A percentile compares a stretch with the other conserved stretches of the same genome.
These are phyloP conservation scores for Dicroscelio sp. DNA, from an alignment of 2,888 invertebrate genomes.

Conservation along the genomic window DNA sequence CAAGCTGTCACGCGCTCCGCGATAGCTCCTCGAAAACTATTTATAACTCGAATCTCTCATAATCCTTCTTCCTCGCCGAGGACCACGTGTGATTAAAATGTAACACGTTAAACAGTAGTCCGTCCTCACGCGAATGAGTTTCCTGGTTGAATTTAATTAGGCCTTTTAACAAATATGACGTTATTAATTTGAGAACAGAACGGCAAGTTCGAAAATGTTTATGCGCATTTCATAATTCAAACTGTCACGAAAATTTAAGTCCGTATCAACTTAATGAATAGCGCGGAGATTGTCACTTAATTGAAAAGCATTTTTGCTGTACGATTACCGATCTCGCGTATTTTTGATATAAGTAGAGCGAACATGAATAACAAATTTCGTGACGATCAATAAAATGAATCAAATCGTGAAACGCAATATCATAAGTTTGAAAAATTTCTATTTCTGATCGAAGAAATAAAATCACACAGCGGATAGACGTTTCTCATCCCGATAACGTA, in stretches of 20 bases:
- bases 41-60: conserved; percentile 18
- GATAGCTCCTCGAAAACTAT: conserved; percentile 41
- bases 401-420: too few species aligned
- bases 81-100: conserved; percentile 14
- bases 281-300: too few species aligned
- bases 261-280: too few species aligned
- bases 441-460: conserved; percentile 23
- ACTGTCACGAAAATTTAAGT: too few species aligned
- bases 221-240: too few species aligned
- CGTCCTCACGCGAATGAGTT: background rate
- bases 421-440: conserved; percentile 27
- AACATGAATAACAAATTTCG: too few species aligned
- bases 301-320: too few species aligned
- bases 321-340: too few species aligned
- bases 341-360: too few species aligned
- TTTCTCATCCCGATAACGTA: background rate
- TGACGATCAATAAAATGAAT: too few species aligned
- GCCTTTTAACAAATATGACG: background rate
- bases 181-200: too few species aligned
- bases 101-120: background rate
- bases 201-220: too few species aligned
- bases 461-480: background rate
- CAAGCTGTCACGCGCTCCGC: conserved; percentile 23
- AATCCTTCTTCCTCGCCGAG: background rate
- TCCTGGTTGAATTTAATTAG: conserved; percentile 15